Evolutionary conservation across 2,797 vertebrate species (phyloP), one percentile per base, ranked within the genome.

Genomic region (Danionella dracula): DNA sequence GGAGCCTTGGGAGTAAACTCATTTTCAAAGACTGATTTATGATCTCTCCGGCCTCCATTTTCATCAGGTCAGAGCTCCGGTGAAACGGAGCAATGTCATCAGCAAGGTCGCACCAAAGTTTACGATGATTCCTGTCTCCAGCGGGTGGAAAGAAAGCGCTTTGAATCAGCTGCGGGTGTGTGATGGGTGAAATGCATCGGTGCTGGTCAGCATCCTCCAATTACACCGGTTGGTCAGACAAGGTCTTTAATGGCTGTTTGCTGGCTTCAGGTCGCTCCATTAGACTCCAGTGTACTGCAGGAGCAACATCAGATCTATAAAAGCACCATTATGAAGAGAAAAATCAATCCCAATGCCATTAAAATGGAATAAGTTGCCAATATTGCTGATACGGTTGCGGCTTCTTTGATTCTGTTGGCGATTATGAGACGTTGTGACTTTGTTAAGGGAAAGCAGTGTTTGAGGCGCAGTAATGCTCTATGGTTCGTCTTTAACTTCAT

Each of bases 331-430:
- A 99, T 93, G 93, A 93, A 90, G 92, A 92, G 91, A 88, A 93
- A 97, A 97, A 98, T 99, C 96, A 95, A 98, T 99, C 94, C 96
- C 95, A 99, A 99, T 96, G 94, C 94, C 96, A 99, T 99, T 99
- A 99, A 97, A 97, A 94, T 94, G 89, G 95, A 97, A 98, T 98
- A 99, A 96, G 94, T 98, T 98, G 95, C 95, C 95, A 96, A 97
- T 98, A 98, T 95, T 98, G 96, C 96, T 98, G 95, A 97, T 98
- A 94, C 96, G 94, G 94, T 97, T 94, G 93, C 82, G 90, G 93
- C 91, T 93, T 90, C 93, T 97, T 99, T 98, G 94, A 98, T 98
- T 99, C 98, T 97, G 95, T 92, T 97, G 98, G 94, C 96, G 93
- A 96, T 97, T 97, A 98, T 98, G 96, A 97, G 95, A 93, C 94